A percentile compares a stretch with the other conserved stretches of the same genome.
Conservation (phyloP, 2,888 invertebrate species). For the Drosophila robusta region DNA sequence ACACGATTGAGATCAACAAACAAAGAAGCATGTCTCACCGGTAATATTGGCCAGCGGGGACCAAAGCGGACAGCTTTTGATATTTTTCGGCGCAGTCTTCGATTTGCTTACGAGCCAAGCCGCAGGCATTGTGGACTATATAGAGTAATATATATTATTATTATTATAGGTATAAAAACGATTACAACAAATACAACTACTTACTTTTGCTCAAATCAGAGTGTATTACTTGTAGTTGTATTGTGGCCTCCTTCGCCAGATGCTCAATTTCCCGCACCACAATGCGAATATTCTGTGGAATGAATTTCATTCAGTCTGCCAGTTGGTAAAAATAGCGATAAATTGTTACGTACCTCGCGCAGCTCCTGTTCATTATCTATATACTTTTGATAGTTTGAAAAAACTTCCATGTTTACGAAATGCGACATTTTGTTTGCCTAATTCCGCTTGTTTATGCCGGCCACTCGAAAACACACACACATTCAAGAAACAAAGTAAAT, state of each 20-base stretch:
- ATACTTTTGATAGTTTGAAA: constrained; percentile 91
- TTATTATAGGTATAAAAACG: neutral
- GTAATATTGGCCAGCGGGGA: constrained; percentile 93
- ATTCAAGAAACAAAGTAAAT: neutral
- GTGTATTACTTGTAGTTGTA: constrained; percentile 93
- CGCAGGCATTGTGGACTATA: constrained; percentile 88
- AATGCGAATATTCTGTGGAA: constrained; percentile 76
- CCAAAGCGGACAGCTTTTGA: constrained; percentile 87
- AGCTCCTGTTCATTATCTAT: constrained; percentile 92
- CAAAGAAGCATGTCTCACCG: constrained; percentile 85
- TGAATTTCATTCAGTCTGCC: neutral
- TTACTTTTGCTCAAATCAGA: constrained; percentile 90
- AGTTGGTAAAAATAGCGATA: neutral
- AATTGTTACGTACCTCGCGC: constrained; percentile 88
- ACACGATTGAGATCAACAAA: no score
- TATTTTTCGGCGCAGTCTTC: constrained; percentile 89
- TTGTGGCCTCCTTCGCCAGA: constrained; percentile 91
- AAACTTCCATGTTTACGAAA: constrained; percentile 87
- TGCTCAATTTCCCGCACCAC: constrained; percentile 90
- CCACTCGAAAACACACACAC: constrained; percentile 19
- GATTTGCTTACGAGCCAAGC: constrained; percentile 88
- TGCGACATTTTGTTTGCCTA: constrained; percentile 84
- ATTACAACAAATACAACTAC: constrained; percentile 6
- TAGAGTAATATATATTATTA: neutral
- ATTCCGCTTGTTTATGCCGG: constrained; percentile 49